phyloP scores from a whole-genome alignment of 1,140 invertebrate species.

The Pogonomyrmex barbatus region DNA sequence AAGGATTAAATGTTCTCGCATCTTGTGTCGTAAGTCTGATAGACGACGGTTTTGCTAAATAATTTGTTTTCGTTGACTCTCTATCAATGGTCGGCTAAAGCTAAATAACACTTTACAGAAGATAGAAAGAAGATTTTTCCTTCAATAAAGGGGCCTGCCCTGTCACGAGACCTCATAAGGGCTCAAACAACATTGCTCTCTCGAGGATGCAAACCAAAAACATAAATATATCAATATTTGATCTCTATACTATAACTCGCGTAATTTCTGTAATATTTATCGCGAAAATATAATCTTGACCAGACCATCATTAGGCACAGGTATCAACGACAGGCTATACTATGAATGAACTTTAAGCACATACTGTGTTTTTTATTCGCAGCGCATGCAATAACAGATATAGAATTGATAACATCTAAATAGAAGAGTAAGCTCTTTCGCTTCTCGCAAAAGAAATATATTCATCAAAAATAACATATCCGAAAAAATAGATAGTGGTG shows the following conservation, averaged over 20 bases:
- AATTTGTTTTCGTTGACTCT: constrained; percentile 75
- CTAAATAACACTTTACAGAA: constrained; percentile 82
- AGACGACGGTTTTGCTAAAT: constrained; percentile 80
- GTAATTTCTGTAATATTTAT: constrained; percentile 70
- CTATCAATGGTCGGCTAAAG: constrained; percentile 81
- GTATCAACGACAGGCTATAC: constrained; percentile 70
- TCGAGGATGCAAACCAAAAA: constrained; percentile 80
- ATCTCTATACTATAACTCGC: constrained; percentile 71
- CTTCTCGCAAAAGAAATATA: constrained; percentile 23
- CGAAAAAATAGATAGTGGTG: not conserved
- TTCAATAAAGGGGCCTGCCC: constrained; percentile 83
- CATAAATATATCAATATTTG: constrained; percentile 78
- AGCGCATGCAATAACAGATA: constrained; percentile 46
- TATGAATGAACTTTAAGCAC: constrained; percentile 69
- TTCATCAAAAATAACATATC: constrained; percentile 37
- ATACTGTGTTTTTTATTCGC: constrained; percentile 25
- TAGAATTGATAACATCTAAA: constrained; percentile 32
- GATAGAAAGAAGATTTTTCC: constrained; percentile 75
- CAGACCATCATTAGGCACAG: constrained; percentile 78
- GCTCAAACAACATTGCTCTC: constrained; percentile 80
- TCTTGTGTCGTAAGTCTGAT: constrained; percentile 77
- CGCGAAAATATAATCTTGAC: constrained; percentile 73
- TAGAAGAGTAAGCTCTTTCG: constrained; percentile 22
- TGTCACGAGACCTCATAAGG: constrained; percentile 81
- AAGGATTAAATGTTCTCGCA: constrained; percentile 82